Evolutionary conservation across 1,140 invertebrate genomes (phyloP), one percentile per base, ranked within the genome.

Genomic region (Heliothis subflexa): DNA sequence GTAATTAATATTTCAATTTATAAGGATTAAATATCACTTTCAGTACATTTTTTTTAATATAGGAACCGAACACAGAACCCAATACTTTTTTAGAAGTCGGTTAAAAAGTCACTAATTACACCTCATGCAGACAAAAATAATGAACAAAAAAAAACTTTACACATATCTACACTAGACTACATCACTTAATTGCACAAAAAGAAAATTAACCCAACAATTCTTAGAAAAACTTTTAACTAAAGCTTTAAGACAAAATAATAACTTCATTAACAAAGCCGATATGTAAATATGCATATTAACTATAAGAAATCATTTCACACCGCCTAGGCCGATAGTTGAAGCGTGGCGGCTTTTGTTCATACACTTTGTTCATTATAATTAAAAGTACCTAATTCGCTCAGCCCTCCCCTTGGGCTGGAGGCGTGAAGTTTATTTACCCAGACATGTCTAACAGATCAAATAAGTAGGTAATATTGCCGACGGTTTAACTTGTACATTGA

Each of bases 211-310:
- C 9, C 4, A 54, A 54, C n/a, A 16, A 54, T 16, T n/a, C 14
- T 54, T 54, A 10, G 1, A 16, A 54, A n/a, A 54, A 54, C n/a
- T 54, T 16, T 3, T 33, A 1, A 14, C 14, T 33, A 25, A 14
- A 13, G 25, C 13, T 7, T 25, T 12, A 61, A 33, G 10, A 55
- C n/a, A 55, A 55, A 61, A 61, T 33, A 66, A 47, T 40, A 45
- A 47, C 40, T 66, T 3, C 40, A 47, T 66, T 66, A 66, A 21
- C 11, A 47, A 40, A 40, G n/a, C 7, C 40, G 47, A 11, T 66
- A 66, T 47, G 62, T 66, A 66, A 66, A 18, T n/a, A 66, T 66
- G 40, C 62, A 64, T 64, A 47, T 47, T 66, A 21, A 0, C 18
- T 11, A 13, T 21, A 55, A 3, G 9, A 2, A 47, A 66, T 11